A percentile compares a stretch with the other conserved stretches of the same genome.
phyloP scores from a whole-genome alignment of 1,140 invertebrate species.

The Macrostomum lignano region DNA sequence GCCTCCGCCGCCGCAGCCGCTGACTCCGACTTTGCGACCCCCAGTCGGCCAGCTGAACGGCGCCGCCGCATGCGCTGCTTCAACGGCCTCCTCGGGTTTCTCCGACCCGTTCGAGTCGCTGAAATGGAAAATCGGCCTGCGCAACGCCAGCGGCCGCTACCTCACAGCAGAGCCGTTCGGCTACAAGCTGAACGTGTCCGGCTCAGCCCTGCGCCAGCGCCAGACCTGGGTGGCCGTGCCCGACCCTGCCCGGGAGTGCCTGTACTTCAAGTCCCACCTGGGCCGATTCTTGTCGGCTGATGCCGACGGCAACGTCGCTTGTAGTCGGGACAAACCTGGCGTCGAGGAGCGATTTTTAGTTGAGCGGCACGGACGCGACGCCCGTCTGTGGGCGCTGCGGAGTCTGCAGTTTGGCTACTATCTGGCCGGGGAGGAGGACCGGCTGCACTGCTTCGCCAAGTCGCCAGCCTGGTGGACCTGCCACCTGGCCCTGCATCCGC shows the following conservation, averaged over 20 bases:
- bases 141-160: constrained; percentile 58
- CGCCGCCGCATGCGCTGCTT: too few relatives aligned
- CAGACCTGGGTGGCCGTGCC: constrained; percentile 70
- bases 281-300: constrained; percentile 25
- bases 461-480: constrained; percentile 70
- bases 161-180: constrained; percentile 90
- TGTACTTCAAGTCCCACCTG: constrained; percentile 1
- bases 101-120: too few relatives aligned
- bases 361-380: constrained; percentile 31
- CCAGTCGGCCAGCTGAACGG: too few relatives aligned
- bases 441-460: constrained; percentile 67
- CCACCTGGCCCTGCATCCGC: constrained; percentile 66
- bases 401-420: constrained; percentile 65
- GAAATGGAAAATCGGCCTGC: too few relatives aligned
- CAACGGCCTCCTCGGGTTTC: too few relatives aligned
- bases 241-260: constrained; percentile 28
- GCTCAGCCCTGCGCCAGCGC: constrained; percentile 71
- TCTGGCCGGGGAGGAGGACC: constrained; percentile 59
- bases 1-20: too few relatives aligned
- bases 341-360: constrained; percentile 54
- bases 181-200: constrained; percentile 68
- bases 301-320: constrained; percentile 68
- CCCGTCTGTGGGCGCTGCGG: constrained; percentile 67
- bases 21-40: too few relatives aligned
- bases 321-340: constrained; percentile 40